Base-by-base conservation (phyloP, 1,140 invertebrate species). In the Schlechtendalia chinensis region DNA sequence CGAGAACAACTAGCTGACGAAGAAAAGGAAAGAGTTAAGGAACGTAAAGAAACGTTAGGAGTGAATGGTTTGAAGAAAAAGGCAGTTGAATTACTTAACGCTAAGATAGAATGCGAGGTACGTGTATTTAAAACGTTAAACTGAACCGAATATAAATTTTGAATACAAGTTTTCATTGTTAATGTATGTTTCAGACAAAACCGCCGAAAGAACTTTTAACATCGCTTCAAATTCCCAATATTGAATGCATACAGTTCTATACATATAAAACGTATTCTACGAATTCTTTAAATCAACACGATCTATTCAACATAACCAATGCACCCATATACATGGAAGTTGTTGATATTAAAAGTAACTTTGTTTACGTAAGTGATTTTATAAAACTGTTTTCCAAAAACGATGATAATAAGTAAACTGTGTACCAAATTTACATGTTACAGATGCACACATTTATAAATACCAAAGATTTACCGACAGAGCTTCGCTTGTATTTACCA, bases 311-410 rank as follows among this genome's bases (percentile, higher is more conserved):
- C 84, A 85, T 93, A 14, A 85, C 86, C 14, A 86, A 90, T 61
- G 85, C 93, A n/a, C 92, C 93, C 27, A 87, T 94, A 74, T 91
- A 89, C 83, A 91, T 93, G 4, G 90, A 93, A 82, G 87, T 95
- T 63, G 92, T 96, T 88, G 89, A 93, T 84, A 86, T 94, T 16
- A 90, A 92, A 81, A 93, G 93, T 1, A 93, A 94, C 84, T 96
- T 96, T 87, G 89, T 95, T 82, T 92, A 94, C 87, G 93, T 95
- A 85, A 89, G 61, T 71, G 1, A 29, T 50, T 19, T 71, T 50
- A 50, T 4, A 11, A 27, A 17, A 5, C 32, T 39, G 11, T 24
- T 14, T 24, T 24, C n/a, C 14, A 45, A 5, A 39, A 50, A 58
- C 22, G 11, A 24, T 50, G 14, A 12, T 50, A 3, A 39, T 8